Percentiles rank a stretch among this genome's conserved stretches.
Conservation (phyloP, 2,888 invertebrate genomes). For the Opisthograptis luteolata region DNA sequence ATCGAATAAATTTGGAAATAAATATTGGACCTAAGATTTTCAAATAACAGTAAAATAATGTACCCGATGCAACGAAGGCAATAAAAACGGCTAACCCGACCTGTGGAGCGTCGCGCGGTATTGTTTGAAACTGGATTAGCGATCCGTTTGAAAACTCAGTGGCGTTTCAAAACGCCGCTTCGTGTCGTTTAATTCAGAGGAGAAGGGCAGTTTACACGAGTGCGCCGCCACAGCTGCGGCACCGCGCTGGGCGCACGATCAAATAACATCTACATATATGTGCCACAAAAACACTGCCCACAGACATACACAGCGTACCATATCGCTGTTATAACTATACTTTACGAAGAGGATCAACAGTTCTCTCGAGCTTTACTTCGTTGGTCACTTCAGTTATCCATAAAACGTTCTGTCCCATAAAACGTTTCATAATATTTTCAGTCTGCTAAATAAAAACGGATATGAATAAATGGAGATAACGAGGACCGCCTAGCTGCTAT, state of each 20-base stretch:
- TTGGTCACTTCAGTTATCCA: background rate
- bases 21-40: no score
- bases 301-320: background rate
- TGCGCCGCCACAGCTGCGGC: background rate
- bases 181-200: background rate
- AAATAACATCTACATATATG: background rate
- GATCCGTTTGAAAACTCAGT: conserved; percentile 12
- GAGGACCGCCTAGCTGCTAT: conserved; percentile 1
- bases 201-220: background rate
- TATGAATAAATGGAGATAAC: conserved; percentile 7
- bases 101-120: background rate
- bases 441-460: conserved; percentile 7
- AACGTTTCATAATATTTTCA: conserved; percentile 5
- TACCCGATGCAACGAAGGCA: no score
- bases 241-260: background rate
- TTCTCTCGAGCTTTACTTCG: background rate
- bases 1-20: no score
- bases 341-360: no score
- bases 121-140: conserved; percentile 3
- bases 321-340: no score
- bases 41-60: no score
- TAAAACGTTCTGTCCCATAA: background rate
- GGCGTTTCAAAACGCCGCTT: conserved; percentile 1
- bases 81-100: no score
- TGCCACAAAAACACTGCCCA: background rate